These are phyloP conservation scores for Rousettus leschenaultii DNA, from an alignment of 2,113 vertebrate genomes.

Conservation along the genomic window DNA sequence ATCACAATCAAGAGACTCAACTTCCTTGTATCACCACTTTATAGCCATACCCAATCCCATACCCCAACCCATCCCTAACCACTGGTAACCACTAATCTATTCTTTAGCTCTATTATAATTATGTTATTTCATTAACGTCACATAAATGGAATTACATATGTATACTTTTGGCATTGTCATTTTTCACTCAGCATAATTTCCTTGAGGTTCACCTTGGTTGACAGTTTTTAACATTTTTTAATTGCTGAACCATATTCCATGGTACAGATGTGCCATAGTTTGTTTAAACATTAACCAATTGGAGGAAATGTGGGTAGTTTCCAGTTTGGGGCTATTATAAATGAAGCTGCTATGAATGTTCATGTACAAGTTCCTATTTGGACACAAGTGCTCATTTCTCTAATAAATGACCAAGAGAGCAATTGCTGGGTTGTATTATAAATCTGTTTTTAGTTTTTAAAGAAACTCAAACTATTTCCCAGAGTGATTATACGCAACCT, in stretches of 20 bases:
- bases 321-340: neutral
- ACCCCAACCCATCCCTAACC: neutral
- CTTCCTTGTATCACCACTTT: neutral
- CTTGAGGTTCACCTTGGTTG: neutral
- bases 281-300: neutral
- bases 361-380: neutral
- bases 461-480: neutral
- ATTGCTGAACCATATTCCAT: neutral
- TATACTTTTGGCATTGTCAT: neutral
- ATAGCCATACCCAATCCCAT: neutral
- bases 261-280: neutral
- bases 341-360: neutral
- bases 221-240: neutral
- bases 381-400: neutral
- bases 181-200: neutral
- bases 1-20: neutral
- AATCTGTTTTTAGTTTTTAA: constrained; percentile 29
- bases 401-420: neutral
- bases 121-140: neutral
- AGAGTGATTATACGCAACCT: neutral
- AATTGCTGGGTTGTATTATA: neutral
- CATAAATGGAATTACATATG: neutral
- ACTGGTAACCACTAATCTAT: neutral
- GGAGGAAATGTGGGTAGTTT: neutral
- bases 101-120: neutral